Conservation (phyloP, 2,113 vertebrate species). For the Phaetusa simplex region DNA sequence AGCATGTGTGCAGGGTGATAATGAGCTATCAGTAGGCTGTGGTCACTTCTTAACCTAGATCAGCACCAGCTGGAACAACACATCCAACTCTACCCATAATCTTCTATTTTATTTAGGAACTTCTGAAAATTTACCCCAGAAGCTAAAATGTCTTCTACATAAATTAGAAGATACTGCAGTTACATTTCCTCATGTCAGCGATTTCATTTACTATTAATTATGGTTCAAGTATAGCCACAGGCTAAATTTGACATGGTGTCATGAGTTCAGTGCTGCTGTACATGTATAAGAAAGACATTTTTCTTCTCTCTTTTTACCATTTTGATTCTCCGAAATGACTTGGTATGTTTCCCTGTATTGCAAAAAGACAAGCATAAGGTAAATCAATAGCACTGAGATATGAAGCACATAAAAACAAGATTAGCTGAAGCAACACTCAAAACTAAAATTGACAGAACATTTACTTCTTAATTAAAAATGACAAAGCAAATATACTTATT, state of each 20-base stretch:
- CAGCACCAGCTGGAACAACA: not conserved
- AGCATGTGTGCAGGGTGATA: not conserved
- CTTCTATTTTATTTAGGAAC: not conserved
- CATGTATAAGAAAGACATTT: not conserved
- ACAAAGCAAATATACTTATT: not conserved
- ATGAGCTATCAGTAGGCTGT: not conserved
- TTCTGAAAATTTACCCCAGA: not conserved
- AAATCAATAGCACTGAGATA: not conserved
- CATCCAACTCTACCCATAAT: not conserved
- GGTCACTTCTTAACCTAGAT: not conserved
- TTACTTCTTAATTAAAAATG: not conserved
- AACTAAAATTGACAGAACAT: not conserved
- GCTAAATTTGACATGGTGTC: not conserved
- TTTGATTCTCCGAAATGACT: not conserved
- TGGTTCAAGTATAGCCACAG: not conserved
- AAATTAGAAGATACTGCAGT: not conserved
- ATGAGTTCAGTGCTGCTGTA: not conserved
- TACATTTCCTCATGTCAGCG: not conserved
- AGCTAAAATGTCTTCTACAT: not conserved
- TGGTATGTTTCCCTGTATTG: not conserved
- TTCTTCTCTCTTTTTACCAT: not conserved
- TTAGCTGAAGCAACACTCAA: not conserved
- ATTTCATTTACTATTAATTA: constrained; percentile 9
- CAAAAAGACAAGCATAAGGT: not conserved
- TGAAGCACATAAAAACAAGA: not conserved